Evolutionary conservation across 2,113 vertebrate genomes (phyloP).

Genomic region (Acanthisitta chloris): DNA sequence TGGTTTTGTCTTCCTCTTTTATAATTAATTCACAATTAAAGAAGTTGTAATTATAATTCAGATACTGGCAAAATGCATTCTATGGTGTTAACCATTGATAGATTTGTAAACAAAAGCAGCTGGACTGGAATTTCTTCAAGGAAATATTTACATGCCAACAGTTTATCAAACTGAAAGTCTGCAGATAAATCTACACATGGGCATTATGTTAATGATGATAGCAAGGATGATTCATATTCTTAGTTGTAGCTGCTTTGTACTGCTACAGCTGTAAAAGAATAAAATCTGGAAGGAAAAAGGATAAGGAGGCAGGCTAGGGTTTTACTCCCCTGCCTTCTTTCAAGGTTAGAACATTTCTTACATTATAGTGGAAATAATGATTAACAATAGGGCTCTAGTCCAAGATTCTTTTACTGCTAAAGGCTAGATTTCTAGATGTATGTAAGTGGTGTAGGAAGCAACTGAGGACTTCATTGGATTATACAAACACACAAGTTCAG

Average conservation of each 20-base stretch:
- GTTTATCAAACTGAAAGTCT: constrained; percentile 81
- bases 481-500: neutral
- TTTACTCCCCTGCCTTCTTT: constrained; percentile 41
- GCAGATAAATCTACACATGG: constrained; percentile 76
- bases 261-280: constrained; percentile 71
- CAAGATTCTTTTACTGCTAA: constrained; percentile 15
- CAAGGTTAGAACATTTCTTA: constrained; percentile 30
- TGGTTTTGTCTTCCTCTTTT: constrained; percentile 62
- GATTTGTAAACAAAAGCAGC: constrained; percentile 85
- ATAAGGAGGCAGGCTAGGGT: constrained; percentile 5
- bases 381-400: constrained; percentile 33
- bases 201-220: constrained; percentile 72
- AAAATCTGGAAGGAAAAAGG: constrained; percentile 63
- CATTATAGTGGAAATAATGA: neutral
- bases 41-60: constrained; percentile 76
- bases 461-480: neutral
- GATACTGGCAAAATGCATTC: constrained; percentile 69
- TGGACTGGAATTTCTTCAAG: constrained; percentile 82
- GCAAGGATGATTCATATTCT: constrained; percentile 69
- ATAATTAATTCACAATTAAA: constrained; percentile 78
- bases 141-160: constrained; percentile 81
- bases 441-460: neutral
- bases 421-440: neutral
- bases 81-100: constrained; percentile 77
- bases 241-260: constrained; percentile 44